Evolutionary conservation across 2,888 invertebrate species (phyloP).

Genomic region (Ophion obscuratus): DNA sequence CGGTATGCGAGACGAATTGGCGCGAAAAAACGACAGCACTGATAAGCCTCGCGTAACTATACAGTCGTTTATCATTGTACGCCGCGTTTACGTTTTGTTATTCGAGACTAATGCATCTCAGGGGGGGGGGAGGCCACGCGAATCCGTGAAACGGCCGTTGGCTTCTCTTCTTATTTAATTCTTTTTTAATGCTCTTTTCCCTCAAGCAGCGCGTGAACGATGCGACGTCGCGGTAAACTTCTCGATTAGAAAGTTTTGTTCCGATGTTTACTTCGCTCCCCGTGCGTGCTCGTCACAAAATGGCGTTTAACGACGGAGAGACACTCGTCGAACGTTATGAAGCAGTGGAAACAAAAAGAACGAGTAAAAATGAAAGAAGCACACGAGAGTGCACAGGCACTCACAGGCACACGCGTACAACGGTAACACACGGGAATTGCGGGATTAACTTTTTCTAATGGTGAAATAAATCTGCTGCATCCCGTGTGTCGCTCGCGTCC

Average conservation of each 20-base stretch:
- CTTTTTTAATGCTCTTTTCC: background rate
- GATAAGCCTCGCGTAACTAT: slow-evolving; percentile 29
- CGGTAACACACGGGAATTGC: slow-evolving; percentile 46
- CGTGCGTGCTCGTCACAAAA: slow-evolving; percentile 76
- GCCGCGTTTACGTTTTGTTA: slow-evolving; percentile 15
- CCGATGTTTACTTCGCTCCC: slow-evolving; percentile 76
- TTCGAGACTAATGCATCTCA: background rate
- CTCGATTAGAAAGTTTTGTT: slow-evolving; percentile 75
- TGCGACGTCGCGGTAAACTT: slow-evolving; percentile 63
- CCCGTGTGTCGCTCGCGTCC: slow-evolving; percentile 28
- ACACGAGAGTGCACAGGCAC: slow-evolving; percentile 1
- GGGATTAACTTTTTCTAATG: slow-evolving; percentile 22
- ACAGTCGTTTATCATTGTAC: background rate
- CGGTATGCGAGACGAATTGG: slow-evolving; percentile 74
- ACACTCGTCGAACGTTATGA: slow-evolving; percentile 42
- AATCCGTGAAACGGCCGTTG: slow-evolving; percentile 16
- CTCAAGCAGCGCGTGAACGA: slow-evolving; percentile 29
- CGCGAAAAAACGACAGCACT: slow-evolving; percentile 73
- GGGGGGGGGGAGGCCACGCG: background rate
- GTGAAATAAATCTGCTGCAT: slow-evolving; percentile 7
- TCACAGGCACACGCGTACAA: slow-evolving; percentile 29
- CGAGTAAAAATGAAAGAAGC: slow-evolving; percentile 9
- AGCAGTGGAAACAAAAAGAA: slow-evolving; percentile 32
- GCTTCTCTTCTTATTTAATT: slow-evolving; percentile 8
- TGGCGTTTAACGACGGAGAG: slow-evolving; percentile 73